Percentiles rank a stretch among this genome's conserved stretches.
Conservation (phyloP, 2,888 invertebrate genomes). For the Plebejus melissa region DNA sequence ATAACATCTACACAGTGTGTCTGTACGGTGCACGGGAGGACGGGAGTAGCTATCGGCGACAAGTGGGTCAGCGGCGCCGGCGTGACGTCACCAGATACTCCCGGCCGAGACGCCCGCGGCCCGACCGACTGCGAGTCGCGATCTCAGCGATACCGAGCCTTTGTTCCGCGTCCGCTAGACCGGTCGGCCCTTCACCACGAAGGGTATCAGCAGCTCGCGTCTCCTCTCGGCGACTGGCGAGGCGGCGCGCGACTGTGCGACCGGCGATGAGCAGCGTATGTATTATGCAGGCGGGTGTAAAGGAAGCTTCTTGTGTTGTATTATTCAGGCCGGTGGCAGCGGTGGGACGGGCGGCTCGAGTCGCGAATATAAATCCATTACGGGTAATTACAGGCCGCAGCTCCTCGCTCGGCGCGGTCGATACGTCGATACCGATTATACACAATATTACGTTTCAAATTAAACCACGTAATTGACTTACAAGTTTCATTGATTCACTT, state of each 20-base stretch:
- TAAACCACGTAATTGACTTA: conserved; percentile 12
- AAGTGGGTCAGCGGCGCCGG: conserved; percentile 29
- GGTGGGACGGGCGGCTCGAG: conserved; percentile 13
- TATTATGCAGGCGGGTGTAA: conserved; percentile 3
- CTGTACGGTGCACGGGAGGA: neutral
- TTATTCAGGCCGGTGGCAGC: conserved; percentile 21
- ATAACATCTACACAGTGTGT: neutral
- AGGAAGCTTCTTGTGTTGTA: conserved; percentile 9
- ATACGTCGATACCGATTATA: conserved; percentile 17
- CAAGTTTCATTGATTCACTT: neutral
- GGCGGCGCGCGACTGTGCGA: neutral
- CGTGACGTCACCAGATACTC: conserved; percentile 35
- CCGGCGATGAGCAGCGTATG: neutral
- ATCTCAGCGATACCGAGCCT: neutral
- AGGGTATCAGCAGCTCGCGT: neutral
- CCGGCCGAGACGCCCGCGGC: conserved; percentile 30
- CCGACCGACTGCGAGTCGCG: conserved; percentile 23
- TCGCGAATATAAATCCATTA: conserved; percentile 26
- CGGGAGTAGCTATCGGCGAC: neutral
- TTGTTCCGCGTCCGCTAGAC: conserved; percentile 9
- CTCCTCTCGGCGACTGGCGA: neutral
- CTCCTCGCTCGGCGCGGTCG: conserved; percentile 13
- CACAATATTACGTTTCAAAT: neutral
- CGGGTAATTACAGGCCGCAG: conserved; percentile 11
- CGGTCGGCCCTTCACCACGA: neutral